These are phyloP conservation scores for Brachyhypopomus occidentalis DNA, from an alignment of 2,113 vertebrate species.

Conservation along the genomic window DNA sequence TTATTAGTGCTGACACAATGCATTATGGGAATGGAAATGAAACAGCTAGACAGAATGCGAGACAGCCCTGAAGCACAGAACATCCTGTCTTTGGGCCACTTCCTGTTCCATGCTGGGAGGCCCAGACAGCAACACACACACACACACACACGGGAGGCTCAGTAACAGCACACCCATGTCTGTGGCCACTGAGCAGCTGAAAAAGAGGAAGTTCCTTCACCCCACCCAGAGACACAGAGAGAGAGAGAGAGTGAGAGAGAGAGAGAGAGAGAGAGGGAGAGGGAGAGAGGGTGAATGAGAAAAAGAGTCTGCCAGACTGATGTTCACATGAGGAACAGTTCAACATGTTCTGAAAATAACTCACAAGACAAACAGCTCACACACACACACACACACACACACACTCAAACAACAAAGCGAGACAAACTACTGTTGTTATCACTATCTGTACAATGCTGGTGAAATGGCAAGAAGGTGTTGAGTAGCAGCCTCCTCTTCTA, in stretches of 20 bases:
- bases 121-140: conserved; percentile 67
- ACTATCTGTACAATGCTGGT: no score
- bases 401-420: neutral
- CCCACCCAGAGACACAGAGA: conserved; percentile 35
- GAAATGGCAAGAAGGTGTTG: no score
- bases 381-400: conserved; percentile 25
- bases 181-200: conserved; percentile 56
- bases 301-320: conserved; percentile 27
- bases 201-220: conserved; percentile 44
- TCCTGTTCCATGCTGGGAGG: conserved; percentile 72
- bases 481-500: no score
- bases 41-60: conserved; percentile 37
- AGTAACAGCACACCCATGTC: conserved; percentile 65
- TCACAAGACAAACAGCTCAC: conserved; percentile 29
- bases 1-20: neutral
- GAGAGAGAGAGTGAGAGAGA: neutral
- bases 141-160: conserved; percentile 57
- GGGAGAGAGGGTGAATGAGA: neutral
- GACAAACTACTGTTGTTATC: no score
- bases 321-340: conserved; percentile 42
- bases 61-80: conserved; percentile 52
- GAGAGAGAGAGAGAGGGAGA: neutral
- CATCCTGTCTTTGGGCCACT: conserved; percentile 80
- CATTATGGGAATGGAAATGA: conserved; percentile 32
- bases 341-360: conserved; percentile 31